Evolutionary conservation across 2,797 vertebrate genomes (phyloP).

Genomic region (Stomatorhinus walkeri): DNA sequence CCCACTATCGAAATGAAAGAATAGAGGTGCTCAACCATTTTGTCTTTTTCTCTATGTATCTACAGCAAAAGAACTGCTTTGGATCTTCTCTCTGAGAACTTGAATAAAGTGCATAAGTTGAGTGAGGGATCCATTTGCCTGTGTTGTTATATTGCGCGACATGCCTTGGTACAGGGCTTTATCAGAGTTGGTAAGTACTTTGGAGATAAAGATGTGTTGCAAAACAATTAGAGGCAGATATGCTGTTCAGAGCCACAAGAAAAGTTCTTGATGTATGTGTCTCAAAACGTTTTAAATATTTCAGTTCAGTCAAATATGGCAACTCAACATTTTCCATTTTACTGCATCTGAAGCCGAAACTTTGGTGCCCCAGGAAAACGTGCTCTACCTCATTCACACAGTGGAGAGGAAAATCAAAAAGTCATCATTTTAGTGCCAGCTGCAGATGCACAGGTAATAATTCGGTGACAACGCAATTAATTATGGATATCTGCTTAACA

Average conservation of each 20-base stretch:
- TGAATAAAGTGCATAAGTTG: not conserved
- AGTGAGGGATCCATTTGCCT: not conserved
- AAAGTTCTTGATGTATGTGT: not conserved
- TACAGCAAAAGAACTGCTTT: not conserved
- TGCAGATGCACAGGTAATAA: not conserved
- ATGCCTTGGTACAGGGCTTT: not conserved
- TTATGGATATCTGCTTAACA: not conserved
- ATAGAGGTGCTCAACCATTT: not conserved
- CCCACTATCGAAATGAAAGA: not conserved
- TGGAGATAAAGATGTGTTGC: not conserved
- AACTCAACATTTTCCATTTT: not conserved
- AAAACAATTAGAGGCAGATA: slow-evolving; percentile 2
- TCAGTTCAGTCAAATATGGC: not conserved
- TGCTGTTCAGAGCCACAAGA: not conserved
- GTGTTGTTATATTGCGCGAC: not conserved
- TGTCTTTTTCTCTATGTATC: not conserved
- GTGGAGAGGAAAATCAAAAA: not conserved
- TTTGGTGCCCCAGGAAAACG: not conserved
- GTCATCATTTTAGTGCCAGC: not conserved
- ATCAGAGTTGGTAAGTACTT: not conserved
- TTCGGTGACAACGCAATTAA: not conserved
- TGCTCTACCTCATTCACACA: not conserved
- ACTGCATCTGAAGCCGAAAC: not conserved
- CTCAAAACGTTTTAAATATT: not conserved
- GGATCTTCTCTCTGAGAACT: not conserved